phyloP scores from a whole-genome alignment of 1,140 invertebrate genomes.

The Pissodes strobi region DNA sequence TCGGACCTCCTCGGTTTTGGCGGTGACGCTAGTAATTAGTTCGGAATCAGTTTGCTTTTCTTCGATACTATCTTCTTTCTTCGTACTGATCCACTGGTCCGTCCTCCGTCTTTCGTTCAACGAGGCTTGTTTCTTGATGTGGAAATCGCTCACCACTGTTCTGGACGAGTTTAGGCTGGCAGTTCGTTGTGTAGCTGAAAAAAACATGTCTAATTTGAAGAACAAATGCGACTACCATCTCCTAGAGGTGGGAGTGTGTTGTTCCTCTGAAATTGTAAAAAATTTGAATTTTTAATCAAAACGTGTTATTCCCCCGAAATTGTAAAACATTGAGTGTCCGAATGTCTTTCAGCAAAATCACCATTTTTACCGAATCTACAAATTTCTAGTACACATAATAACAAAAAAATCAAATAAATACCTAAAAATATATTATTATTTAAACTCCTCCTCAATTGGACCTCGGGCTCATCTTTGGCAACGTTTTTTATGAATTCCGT shows the following conservation, averaged over 20 bases:
- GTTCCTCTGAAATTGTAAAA: too few relatives aligned
- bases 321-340: too few relatives aligned
- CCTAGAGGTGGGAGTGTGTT: too few relatives aligned
- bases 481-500: slow-evolving; percentile 18
- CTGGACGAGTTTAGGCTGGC: slow-evolving; percentile 43
- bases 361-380: too few relatives aligned
- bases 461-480: slow-evolving; percentile 21
- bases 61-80: slow-evolving; percentile 37
- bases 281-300: too few relatives aligned
- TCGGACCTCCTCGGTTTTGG: slow-evolving; percentile 52
- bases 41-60: slow-evolving; percentile 40
- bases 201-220: neutral
- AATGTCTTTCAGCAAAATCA: too few relatives aligned
- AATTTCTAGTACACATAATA: too few relatives aligned
- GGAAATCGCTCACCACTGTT: slow-evolving; percentile 27
- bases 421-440: slow-evolving; percentile 43
- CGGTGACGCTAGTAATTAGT: slow-evolving; percentile 42
- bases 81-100: slow-evolving; percentile 45
- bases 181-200: slow-evolving; percentile 36
- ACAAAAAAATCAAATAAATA: too few relatives aligned
- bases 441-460: slow-evolving; percentile 23
- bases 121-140: slow-evolving; percentile 45
- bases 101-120: slow-evolving; percentile 44
- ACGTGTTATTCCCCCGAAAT: too few relatives aligned
- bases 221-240: too few relatives aligned